Evolutionary conservation across 2,113 vertebrate genomes (phyloP).

Genomic region (Glaucidium brasilianum): DNA sequence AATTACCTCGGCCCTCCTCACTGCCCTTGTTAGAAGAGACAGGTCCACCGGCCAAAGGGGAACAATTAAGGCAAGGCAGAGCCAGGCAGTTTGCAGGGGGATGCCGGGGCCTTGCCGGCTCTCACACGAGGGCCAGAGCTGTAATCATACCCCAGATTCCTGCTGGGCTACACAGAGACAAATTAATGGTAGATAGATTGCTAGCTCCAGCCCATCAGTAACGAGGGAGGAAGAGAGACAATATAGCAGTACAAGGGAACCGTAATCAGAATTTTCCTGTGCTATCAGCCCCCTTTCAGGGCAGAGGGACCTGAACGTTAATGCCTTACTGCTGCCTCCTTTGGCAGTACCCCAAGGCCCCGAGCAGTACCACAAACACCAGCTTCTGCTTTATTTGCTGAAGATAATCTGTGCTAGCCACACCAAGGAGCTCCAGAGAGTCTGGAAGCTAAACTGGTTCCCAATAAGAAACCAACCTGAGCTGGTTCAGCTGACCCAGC

Average conservation of each 20-base stretch:
- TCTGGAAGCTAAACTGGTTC: not conserved
- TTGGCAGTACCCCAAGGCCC: not conserved
- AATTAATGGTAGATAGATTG: slow-evolving; percentile 24
- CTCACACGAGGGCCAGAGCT: not conserved
- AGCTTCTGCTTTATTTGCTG: not conserved
- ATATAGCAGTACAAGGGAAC: not conserved
- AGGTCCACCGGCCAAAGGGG: slow-evolving; percentile 61
- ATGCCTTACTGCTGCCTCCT: not conserved
- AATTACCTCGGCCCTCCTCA: slow-evolving; percentile 58
- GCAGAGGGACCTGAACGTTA: not conserved
- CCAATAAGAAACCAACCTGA: not conserved
- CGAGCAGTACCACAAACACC: not conserved
- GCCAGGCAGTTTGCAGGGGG: slow-evolving; percentile 8
- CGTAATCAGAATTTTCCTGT: not conserved
- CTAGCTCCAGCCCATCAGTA: slow-evolving; percentile 32
- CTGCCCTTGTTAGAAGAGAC: slow-evolving; percentile 65
- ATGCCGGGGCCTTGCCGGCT: not conserved
- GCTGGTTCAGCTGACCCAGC: not conserved
- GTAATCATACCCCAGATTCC: slow-evolving; percentile 27
- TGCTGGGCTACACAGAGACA: slow-evolving; percentile 2
- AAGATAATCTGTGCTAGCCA: not conserved
- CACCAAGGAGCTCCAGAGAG: not conserved
- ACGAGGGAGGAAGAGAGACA: not conserved
- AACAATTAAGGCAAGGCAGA: slow-evolving; percentile 68
- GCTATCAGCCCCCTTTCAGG: not conserved